These are phyloP conservation scores for Biston betularia DNA, from an alignment of 2,888 invertebrate species.

Conservation along the genomic window DNA sequence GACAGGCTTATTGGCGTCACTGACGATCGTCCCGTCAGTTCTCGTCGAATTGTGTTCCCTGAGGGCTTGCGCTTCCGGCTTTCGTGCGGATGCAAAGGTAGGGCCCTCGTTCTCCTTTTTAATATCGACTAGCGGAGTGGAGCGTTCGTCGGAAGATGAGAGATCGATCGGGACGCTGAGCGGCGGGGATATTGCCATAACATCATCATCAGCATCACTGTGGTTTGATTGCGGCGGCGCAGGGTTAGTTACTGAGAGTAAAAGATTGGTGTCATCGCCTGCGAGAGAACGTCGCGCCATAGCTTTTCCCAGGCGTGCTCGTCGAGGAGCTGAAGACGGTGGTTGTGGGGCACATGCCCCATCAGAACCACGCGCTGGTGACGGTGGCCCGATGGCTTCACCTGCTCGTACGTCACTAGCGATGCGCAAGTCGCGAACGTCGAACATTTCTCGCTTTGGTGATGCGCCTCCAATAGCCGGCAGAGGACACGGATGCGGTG, in stretches of 20 bases:
- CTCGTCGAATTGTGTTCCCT: conserved; percentile 69
- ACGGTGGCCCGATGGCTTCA: conserved; percentile 87
- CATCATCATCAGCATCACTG: conserved; percentile 83
- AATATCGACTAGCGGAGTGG: conserved; percentile 77
- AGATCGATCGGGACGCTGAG: conserved; percentile 78
- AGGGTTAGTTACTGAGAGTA: conserved; percentile 69
- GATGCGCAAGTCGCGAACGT: conserved; percentile 74
- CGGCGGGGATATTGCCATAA: conserved; percentile 80
- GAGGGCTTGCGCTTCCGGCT: conserved; percentile 77
- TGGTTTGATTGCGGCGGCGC: conserved; percentile 66
- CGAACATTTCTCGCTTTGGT: conserved; percentile 76
- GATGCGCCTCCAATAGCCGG: conserved; percentile 79
- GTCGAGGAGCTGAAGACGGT: conserved; percentile 75
- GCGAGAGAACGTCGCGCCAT: conserved; percentile 89
- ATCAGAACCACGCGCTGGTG: conserved; percentile 89
- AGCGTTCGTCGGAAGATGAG: conserved; percentile 80
- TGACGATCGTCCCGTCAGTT: conserved; percentile 56
- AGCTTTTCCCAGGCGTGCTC: conserved; percentile 85
- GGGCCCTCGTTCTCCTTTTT: conserved; percentile 83
- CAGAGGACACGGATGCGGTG: conserved; percentile 72
- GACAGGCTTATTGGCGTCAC: conserved; percentile 69
- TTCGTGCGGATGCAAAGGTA: conserved; percentile 67
- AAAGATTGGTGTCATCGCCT: conserved; percentile 82
- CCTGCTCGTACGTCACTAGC: conserved; percentile 69
- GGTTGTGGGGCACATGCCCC: conserved; percentile 88